phyloP scores from a whole-genome alignment of 2,797 vertebrate species.

The Borostomias antarcticus region DNA sequence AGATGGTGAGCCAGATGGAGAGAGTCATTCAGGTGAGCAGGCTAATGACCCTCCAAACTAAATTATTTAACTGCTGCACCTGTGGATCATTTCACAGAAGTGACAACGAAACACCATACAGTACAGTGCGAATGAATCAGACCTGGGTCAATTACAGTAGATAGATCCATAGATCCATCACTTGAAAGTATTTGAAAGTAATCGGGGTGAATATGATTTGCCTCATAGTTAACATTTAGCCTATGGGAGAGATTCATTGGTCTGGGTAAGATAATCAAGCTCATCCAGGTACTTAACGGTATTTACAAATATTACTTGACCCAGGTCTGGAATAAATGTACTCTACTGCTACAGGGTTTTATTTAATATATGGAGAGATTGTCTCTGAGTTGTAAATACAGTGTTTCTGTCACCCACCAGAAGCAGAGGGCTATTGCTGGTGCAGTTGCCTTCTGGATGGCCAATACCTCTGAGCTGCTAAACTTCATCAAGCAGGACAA shows the following conservation, averaged over 20 bases:
- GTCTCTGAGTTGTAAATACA: neutral
- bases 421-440: constrained; percentile 87
- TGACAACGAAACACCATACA: neutral
- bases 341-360: too few species aligned
- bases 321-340: too few species aligned
- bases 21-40: constrained; percentile 87
- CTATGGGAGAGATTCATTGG: too few species aligned
- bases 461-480: constrained; percentile 90
- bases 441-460: constrained; percentile 93
- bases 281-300: too few species aligned
- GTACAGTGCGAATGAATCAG: too few species aligned
- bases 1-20: constrained; percentile 89
- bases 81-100: neutral
- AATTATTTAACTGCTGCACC: neutral
- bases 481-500: constrained; percentile 91
- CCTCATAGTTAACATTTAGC: too few species aligned
- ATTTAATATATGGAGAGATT: neutral
- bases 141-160: too few species aligned
- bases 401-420: constrained; percentile 70
- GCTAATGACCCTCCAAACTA: too few species aligned
- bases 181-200: too few species aligned
- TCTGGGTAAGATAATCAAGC: neutral
- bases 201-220: too few species aligned
- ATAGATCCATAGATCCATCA: too few species aligned
- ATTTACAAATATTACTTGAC: too few species aligned